Percentiles rank a stretch among this genome's conserved stretches.
Evolutionary conservation across 2,888 invertebrate species (phyloP).

Genomic region (Lobophora halterata): DNA sequence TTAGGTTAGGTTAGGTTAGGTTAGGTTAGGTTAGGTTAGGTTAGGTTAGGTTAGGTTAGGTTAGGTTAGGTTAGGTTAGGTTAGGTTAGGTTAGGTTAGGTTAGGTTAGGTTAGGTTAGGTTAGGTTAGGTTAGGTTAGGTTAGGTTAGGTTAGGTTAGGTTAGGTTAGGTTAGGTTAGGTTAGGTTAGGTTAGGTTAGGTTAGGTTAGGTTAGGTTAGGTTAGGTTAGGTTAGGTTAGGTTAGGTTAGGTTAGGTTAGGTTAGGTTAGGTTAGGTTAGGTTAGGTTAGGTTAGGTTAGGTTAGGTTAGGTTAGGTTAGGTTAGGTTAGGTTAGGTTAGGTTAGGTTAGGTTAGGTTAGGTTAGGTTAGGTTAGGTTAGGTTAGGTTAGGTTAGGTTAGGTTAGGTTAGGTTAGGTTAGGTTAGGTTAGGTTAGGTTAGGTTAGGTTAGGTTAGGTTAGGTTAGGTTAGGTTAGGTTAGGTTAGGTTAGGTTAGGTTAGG

Average conservation of each 20-base stretch:
- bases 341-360: conserved; percentile 27
- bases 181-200: conserved; percentile 30
- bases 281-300: conserved; percentile 27
- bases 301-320: conserved; percentile 27
- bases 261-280: conserved; percentile 31
- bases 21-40: conserved; percentile 26
- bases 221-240: conserved; percentile 29
- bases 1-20: conserved; percentile 24
- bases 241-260: conserved; percentile 31
- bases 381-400: conserved; percentile 16
- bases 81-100: conserved; percentile 33
- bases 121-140: conserved; percentile 29
- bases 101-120: conserved; percentile 30
- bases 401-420: conserved; percentile 14
- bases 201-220: conserved; percentile 30
- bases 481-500: conserved; percentile 21
- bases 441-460: conserved; percentile 18
- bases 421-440: conserved; percentile 18
- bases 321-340: conserved; percentile 21
- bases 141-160: conserved; percentile 25
- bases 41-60: conserved; percentile 29
- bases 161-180: conserved; percentile 25
- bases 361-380: conserved; percentile 23
- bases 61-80: conserved; percentile 27
- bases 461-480: conserved; percentile 20